These are phyloP conservation scores for Phyllotreta cruciferae DNA, from an alignment of 2,888 invertebrate genomes.

Conservation along the genomic window DNA sequence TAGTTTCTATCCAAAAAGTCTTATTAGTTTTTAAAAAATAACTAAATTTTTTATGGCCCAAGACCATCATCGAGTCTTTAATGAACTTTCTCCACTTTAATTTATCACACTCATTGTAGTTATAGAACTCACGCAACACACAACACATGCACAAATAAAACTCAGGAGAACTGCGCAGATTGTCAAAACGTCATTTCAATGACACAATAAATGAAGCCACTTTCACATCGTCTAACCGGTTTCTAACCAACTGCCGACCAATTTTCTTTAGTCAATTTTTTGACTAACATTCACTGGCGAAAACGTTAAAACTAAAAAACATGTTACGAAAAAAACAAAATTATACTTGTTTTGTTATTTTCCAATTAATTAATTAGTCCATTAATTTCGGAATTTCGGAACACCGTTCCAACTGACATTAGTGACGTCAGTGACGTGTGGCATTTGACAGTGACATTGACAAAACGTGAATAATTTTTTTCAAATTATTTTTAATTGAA, in stretches of 20 bases:
- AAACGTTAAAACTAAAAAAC: too few species aligned
- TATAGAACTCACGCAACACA: constrained; percentile 49
- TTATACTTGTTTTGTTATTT: too few species aligned
- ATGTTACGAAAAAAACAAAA: too few species aligned
- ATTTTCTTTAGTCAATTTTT: too few species aligned
- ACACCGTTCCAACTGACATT: too few species aligned
- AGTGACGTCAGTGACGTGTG: too few species aligned
- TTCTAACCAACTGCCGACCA: not conserved
- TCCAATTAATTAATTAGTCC: too few species aligned
- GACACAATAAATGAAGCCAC: constrained; percentile 6
- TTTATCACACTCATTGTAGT: constrained; percentile 51
- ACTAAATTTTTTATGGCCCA: constrained; percentile 60
- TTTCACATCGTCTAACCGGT: constrained; percentile 7
- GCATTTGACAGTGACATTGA: too few species aligned
- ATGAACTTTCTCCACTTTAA: constrained; percentile 55
- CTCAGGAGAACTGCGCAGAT: constrained; percentile 24
- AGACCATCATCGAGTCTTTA: constrained; percentile 62
- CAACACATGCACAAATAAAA: constrained; percentile 43
- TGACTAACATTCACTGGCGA: too few species aligned
- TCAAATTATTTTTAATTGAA: too few species aligned
- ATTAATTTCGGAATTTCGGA: too few species aligned
- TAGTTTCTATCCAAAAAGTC: constrained; percentile 65
- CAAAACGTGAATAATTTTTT: too few species aligned
- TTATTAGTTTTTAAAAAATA: constrained; percentile 58
- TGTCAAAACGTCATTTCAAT: constrained; percentile 16